These are phyloP conservation scores for Apis laboriosa DNA, from an alignment of 1,140 invertebrate species.

Conservation along the genomic window DNA sequence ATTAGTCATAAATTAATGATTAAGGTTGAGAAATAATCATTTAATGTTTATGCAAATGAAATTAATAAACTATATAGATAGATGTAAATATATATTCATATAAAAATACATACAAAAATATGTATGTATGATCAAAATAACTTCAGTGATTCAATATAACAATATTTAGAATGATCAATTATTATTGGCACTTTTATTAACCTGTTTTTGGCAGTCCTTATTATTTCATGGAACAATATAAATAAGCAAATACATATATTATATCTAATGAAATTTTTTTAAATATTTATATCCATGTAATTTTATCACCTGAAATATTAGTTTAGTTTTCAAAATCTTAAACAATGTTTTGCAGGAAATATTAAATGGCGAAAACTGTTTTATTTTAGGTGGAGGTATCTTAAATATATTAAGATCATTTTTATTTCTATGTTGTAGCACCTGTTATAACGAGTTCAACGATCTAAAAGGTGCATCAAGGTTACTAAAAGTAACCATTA, in stretches of 20 bases:
- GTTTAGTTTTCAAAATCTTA: constrained; percentile 25
- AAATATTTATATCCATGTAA: constrained; percentile 1
- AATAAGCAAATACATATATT: constrained; percentile 10
- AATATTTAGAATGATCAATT: background rate
- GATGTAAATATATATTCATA: background rate
- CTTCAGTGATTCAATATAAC: background rate
- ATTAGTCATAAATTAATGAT: constrained; percentile 24
- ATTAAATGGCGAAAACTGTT: constrained; percentile 11
- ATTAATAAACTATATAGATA: background rate
- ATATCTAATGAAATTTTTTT: background rate
- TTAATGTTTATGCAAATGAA: constrained; percentile 2
- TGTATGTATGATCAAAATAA: background rate
- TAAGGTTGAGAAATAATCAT: constrained; percentile 49
- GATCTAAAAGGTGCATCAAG: constrained; percentile 5
- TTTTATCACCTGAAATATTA: constrained; percentile 11
- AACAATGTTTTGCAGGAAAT: constrained; percentile 18
- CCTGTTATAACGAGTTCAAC: constrained; percentile 14
- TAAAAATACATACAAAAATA: background rate
- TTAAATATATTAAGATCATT: constrained; percentile 23
- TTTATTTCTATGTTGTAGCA: background rate
- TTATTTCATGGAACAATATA: constrained; percentile 29
- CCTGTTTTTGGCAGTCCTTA: constrained; percentile 63
- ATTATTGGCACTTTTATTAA: constrained; percentile 28
- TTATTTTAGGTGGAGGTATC: constrained; percentile 12
- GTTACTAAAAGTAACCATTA: constrained; percentile 6